phyloP scores from a whole-genome alignment of 2,797 vertebrate species.

The Eulemur coronatus region DNA sequence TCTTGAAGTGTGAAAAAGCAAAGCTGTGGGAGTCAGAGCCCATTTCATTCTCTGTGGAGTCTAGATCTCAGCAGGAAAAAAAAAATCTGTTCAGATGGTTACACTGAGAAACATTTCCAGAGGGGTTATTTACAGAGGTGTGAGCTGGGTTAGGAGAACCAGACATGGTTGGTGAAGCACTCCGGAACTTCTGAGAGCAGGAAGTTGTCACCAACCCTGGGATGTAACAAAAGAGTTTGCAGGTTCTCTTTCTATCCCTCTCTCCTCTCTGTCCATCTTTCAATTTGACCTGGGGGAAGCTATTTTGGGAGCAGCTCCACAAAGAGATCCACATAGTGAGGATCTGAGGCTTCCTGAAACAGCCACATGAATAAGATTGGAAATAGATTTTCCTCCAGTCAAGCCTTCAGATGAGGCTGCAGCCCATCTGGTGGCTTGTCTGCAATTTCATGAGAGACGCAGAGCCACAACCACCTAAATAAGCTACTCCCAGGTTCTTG shows the following conservation, averaged over 20 bases:
- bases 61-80: not conserved
- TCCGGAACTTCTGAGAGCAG: not conserved
- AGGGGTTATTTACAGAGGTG: not conserved
- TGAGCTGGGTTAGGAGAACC: not conserved
- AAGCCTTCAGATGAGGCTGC: not conserved
- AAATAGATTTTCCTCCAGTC: not conserved
- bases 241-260: no score
- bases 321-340: not conserved
- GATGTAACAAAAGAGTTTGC: accelerated
- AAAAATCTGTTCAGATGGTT: not conserved
- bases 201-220: not conserved
- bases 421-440: not conserved
- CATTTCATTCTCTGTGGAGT: not conserved
- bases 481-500: not conserved
- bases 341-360: not conserved
- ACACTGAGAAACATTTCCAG: not conserved
- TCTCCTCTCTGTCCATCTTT: not conserved
- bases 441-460: accelerated
- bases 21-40: not conserved
- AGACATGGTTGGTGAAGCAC: not conserved
- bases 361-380: not conserved
- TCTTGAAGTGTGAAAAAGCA: not conserved
- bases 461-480: not conserved
- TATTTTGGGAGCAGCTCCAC: not conserved
- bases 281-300: not conserved